These are phyloP conservation scores for human (Homo sapiens) DNA, from an alignment of 2,113 vertebrate species.

Conservation along the genomic window DNA sequence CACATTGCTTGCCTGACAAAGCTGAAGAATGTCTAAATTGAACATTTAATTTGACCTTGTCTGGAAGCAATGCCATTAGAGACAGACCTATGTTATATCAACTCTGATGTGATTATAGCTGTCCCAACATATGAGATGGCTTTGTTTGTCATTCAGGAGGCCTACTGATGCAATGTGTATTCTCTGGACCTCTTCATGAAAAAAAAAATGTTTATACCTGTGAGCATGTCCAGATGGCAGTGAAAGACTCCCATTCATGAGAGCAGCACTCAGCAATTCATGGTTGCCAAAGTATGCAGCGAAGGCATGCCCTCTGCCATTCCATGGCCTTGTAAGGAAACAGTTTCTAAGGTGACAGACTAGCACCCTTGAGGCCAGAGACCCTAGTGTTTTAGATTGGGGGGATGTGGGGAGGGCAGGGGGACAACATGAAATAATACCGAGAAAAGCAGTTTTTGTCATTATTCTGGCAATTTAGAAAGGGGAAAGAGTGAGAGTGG, in stretches of 20 bases:
- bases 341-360: conserved; percentile 85
- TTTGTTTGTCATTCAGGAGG: conserved; percentile 84
- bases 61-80: conserved; percentile 81
- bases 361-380: conserved; percentile 84
- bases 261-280: conserved; percentile 80
- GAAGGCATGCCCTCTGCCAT: conserved; percentile 86
- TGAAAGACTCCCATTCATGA: conserved; percentile 90
- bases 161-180: conserved; percentile 84
- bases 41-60: conserved; percentile 78
- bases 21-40: conserved; percentile 61
- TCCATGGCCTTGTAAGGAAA: conserved; percentile 83
- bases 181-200: conserved; percentile 82
- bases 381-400: conserved; percentile 77
- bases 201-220: conserved; percentile 87
- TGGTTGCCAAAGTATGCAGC: conserved; percentile 89
- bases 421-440: conserved; percentile 76
- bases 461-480: conserved; percentile 62
- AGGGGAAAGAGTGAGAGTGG: not conserved
- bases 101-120: conserved; percentile 80
- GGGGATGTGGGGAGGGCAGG: not conserved
- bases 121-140: conserved; percentile 81
- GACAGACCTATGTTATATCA: conserved; percentile 75
- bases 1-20: conserved; percentile 33
- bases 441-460: conserved; percentile 74
- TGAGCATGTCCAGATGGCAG: conserved; percentile 83